These are phyloP conservation scores for Anser cygnoides DNA, from an alignment of 2,113 vertebrate genomes.

Conservation along the genomic window DNA sequence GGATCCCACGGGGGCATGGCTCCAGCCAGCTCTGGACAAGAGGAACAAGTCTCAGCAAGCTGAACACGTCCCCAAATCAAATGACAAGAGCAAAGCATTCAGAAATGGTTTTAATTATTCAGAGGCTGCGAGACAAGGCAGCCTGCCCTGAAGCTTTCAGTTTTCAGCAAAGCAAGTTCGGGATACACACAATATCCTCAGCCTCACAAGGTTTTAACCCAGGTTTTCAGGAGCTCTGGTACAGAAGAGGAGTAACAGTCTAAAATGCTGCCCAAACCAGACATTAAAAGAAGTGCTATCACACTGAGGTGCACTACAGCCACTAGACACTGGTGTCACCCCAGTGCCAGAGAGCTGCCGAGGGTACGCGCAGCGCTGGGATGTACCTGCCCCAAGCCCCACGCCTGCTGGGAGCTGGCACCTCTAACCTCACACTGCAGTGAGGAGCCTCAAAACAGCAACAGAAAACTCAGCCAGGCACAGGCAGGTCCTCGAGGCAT, in stretches of 20 bases:
- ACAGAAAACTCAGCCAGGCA: not conserved
- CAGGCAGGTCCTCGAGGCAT: not conserved
- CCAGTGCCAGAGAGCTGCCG: rapidly evolving
- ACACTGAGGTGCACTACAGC: rapidly evolving
- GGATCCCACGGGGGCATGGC: not conserved
- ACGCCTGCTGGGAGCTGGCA: not conserved
- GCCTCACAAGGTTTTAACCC: not conserved
- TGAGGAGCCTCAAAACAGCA: not conserved
- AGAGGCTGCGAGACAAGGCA: conserved; percentile 38
- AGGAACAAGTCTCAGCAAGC: conserved; percentile 46
- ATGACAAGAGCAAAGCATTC: not conserved
- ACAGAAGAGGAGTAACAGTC: not conserved
- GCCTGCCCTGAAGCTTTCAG: conserved; percentile 2
- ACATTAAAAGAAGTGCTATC: not conserved
- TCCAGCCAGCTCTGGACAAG: not conserved
- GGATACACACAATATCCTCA: not conserved
- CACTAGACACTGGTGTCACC: not conserved
- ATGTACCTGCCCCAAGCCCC: not conserved
- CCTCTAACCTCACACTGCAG: not conserved
- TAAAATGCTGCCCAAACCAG: not conserved
- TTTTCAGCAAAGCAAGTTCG: not conserved
- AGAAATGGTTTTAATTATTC: conserved; percentile 59
- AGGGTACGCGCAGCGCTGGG: rapidly evolving
- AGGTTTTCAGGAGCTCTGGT: not conserved
- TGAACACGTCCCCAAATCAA: not conserved